phyloP scores from a whole-genome alignment of 2,113 vertebrate species.

The Triplophysa dalaica region DNA sequence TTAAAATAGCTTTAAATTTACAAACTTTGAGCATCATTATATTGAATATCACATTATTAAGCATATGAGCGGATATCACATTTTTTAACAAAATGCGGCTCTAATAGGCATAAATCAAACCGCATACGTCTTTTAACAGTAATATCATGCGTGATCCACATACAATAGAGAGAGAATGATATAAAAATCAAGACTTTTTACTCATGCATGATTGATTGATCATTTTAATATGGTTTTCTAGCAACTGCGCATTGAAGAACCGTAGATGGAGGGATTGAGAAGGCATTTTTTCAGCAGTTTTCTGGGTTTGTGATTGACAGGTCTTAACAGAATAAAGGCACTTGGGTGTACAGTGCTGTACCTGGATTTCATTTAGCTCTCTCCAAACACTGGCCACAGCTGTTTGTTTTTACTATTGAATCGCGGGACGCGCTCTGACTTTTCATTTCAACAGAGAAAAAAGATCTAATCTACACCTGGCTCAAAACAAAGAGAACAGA shows the following conservation, averaged over 20 bases:
- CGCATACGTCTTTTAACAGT: too few species aligned
- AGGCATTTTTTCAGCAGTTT: conserved; percentile 23
- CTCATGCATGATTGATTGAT: too few species aligned
- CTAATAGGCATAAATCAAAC: too few species aligned
- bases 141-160: too few species aligned
- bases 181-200: too few species aligned
- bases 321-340: conserved; percentile 66
- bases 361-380: conserved; percentile 45
- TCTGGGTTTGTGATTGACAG: conserved; percentile 65
- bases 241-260: not conserved
- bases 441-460: conserved; percentile 27
- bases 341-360: conserved; percentile 42
- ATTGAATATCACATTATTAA: too few species aligned
- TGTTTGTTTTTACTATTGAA: conserved; percentile 51
- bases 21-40: too few species aligned
- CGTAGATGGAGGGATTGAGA: conserved; percentile 28
- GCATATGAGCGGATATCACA: too few species aligned
- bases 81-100: too few species aligned
- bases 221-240: too few species aligned
- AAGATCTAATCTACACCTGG: conserved; percentile 43
- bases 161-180: too few species aligned
- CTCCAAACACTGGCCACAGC: conserved; percentile 16
- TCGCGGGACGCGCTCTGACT: conserved; percentile 27
- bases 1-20: too few species aligned
- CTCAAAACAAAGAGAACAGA: conserved; percentile 14